Percentiles rank a stretch among this genome's conserved stretches.
Conservation (phyloP, 1,140 invertebrate species). For the Dysdera silvatica region DNA sequence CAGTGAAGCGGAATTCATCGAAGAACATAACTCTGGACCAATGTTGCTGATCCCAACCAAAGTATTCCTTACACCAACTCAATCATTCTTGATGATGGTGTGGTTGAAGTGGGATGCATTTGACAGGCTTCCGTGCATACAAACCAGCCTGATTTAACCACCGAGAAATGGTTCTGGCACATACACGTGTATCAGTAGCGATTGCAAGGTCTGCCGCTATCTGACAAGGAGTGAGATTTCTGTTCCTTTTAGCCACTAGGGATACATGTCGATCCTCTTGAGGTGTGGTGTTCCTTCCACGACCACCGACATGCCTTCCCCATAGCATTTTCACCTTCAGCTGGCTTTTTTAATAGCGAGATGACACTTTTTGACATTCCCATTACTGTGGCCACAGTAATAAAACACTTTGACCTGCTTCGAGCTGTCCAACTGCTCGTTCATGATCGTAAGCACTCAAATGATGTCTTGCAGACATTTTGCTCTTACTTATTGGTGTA, state of each 20-base stretch:
- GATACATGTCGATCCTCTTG: slow-evolving; percentile 4
- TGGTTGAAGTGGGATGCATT: neutral
- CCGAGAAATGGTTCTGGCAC: neutral
- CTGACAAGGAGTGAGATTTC: neutral
- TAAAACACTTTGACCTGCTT: neutral
- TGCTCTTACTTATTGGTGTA: neutral
- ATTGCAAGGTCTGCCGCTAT: neutral
- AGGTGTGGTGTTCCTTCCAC: slow-evolving; percentile 1
- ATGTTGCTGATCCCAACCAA: too few species aligned
- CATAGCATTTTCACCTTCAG: neutral
- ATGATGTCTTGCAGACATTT: slow-evolving; percentile 1
- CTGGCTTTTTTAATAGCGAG: neutral
- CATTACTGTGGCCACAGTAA: neutral
- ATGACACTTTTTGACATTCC: neutral
- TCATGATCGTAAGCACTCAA: neutral
- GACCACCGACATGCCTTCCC: neutral
- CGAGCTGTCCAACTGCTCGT: neutral
- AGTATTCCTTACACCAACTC: neutral
- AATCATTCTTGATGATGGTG: neutral
- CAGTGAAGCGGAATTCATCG: too few species aligned
- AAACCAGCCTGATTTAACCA: neutral
- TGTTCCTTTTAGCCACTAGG: neutral
- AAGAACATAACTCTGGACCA: too few species aligned
- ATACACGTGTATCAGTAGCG: neutral
- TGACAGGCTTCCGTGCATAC: neutral